Base-by-base conservation (phyloP, 2,113 vertebrate genomes). In the Galeopterus variegatus region DNA sequence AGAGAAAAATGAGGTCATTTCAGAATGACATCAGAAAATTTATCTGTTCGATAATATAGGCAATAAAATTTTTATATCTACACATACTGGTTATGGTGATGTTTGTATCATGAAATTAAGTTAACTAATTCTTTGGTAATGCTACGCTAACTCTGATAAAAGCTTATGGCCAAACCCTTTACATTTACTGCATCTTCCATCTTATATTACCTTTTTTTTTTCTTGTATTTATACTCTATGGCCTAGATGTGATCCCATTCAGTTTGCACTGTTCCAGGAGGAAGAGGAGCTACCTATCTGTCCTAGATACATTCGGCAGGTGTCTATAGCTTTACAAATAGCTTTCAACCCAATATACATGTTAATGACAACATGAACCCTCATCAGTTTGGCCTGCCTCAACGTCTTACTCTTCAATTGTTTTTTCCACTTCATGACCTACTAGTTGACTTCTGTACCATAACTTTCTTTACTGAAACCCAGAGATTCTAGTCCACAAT, bases 111-210 rank as follows among this genome's bases (percentile, higher is more conserved):
- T n/a, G 45, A 80, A 72, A 86, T 72, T 21, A 60, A 88, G n/a
- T 84, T 76, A n/a, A 52, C 88, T 73, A 91, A 85, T 77, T 92
- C 17, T 56, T 84, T 69, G 17, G 45, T 60, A 73, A 81, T 81
- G 33, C 72, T 6, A 73, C 7, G 70, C 45, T 88, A 83, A 70
- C 81, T 90, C 58, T 94, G 28, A 76, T 52, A 58, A 52, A 41
- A 15, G 19, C 84, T 91, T 84, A 19, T 48, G 79, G 31, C 2
- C 31, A 94, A 23, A 1, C 1, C 2, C 8, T 77, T 48, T 48
- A n/a, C 62, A 17, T 26, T 90, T 73, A 77, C 11, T 86, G 45
- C 15, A 73, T 88, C 4, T 79, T 8, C 91, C 21, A 83, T 67
- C 41, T 60, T 50, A 50, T 36, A 13, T 21, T 41, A 24, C 3